Base-by-base conservation (phyloP, 1,140 invertebrate species). In the Brachionus asplanchnoidis region DNA sequence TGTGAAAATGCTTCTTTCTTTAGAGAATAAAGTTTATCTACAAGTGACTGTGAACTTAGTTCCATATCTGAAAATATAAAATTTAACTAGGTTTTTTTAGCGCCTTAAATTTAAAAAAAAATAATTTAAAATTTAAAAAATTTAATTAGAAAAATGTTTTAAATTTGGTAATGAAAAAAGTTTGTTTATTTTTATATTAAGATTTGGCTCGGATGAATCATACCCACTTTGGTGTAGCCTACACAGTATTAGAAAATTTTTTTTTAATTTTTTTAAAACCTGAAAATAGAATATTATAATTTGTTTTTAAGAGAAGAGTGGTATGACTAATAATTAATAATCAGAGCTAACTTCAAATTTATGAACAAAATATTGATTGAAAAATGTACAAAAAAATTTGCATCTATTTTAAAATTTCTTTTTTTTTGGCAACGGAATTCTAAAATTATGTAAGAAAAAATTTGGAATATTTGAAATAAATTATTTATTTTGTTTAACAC, bases 1-100 rank as follows among this genome's bases (percentile, higher is more conserved):
- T 77, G 5, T 46, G 73, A 77, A 50, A 77, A 77, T 50, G 73
- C 73, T 32, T 77, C 73, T n/a, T 28, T 23, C 7, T 77, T 77
- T 50, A 77, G 32, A 50, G 20, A 20, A 7, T 12, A 46, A 4
- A 77, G 26, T 50, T 50, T 77, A 77, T 77, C 73, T 9, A 77
- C 73, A 36, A 77, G 23, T 73, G 32, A 36, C 14, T 77, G 44
- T 6, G 26, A 40, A 68, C 32, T 36, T 32, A n/a, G 32, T 68
- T 68, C 32, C 26, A 68, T 68, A 28, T 28, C 26, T 68, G 26
- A 66, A 66, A 7, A 66, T 23, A 23, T 28, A 8, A 26, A 26
- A 26, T 12, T 7, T 0, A 66, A 14, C 3, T 26, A 20, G 2
- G 20, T 26, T 12, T 66, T 66, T 26, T 23, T 26, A 20, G 9